Percentiles rank a stretch among this genome's conserved stretches.
phyloP scores from a whole-genome alignment of 1,140 invertebrate genomes.

The Dendrolimus punctatus region DNA sequence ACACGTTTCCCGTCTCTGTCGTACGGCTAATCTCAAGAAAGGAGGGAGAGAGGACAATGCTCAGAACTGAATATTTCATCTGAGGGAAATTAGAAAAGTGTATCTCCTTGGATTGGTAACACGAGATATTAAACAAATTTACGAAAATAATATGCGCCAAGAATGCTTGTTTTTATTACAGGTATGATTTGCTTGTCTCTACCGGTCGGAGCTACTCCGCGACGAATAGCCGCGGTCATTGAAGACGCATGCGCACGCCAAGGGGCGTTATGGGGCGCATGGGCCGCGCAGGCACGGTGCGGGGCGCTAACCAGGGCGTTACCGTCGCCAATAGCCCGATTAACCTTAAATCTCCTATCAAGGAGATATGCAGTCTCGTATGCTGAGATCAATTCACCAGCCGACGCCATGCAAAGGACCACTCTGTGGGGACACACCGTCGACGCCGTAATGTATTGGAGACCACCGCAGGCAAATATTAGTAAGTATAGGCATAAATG shows the following conservation, averaged over 20 bases:
- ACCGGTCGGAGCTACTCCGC: constrained; percentile 67
- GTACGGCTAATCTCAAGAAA: no score
- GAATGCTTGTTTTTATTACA: constrained; percentile 18
- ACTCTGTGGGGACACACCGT: constrained; percentile 81
- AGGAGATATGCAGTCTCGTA: constrained; percentile 81
- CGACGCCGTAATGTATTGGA: constrained; percentile 80
- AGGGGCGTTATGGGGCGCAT: constrained; percentile 78
- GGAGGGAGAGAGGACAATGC: no score
- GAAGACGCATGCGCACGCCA: constrained; percentile 75
- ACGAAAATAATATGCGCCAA: background rate
- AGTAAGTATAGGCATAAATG: constrained; percentile 68
- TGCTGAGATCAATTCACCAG: constrained; percentile 77
- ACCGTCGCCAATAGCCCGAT: constrained; percentile 77
- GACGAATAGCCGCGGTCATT: constrained; percentile 74
- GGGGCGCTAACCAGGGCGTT: constrained; percentile 78
- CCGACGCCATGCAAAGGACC: constrained; percentile 44
- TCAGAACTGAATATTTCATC: no score
- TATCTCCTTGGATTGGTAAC: no score
- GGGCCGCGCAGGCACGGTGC: constrained; percentile 77
- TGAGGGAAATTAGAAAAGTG: no score
- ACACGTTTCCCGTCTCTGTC: no score
- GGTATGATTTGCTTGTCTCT: constrained; percentile 75
- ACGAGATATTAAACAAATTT: background rate
- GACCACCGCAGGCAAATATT: constrained; percentile 86
- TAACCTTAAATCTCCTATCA: constrained; percentile 80